Percentiles rank a stretch among this genome's conserved stretches.
Conservation (phyloP, 2,888 invertebrate genomes). For the Aquatica leii region DNA sequence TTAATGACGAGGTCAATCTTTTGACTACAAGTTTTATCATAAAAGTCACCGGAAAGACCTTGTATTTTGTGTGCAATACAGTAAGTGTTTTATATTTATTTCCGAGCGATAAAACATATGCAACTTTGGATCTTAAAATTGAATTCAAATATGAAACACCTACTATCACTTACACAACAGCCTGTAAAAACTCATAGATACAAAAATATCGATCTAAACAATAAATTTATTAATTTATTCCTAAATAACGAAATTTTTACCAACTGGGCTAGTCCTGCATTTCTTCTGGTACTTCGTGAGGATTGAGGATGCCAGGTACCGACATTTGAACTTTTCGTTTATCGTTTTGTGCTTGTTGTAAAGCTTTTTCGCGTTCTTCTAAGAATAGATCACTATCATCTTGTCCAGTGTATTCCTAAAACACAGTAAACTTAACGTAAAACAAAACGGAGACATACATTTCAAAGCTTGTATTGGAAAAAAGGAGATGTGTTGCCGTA, state of each 20-base stretch:
- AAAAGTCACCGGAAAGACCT: conserved; percentile 16
- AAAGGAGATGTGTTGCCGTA: no score
- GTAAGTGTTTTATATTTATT: conserved; percentile 22
- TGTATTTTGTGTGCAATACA: conserved; percentile 18
- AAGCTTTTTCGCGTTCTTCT: conserved; percentile 92
- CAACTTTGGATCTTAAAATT: not conserved
- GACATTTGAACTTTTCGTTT: conserved; percentile 92
- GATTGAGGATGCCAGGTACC: conserved; percentile 96
- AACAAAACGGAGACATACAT: no score
- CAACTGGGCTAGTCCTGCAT: conserved; percentile 81
- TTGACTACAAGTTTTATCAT: not conserved
- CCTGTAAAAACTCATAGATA: conserved; percentile 40
- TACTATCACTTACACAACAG: conserved; percentile 23
- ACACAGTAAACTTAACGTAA: no score
- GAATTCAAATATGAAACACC: conserved; percentile 18
- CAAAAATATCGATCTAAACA: conserved; percentile 56
- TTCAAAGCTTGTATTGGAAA: no score
- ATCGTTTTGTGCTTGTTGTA: conserved; percentile 90
- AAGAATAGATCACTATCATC: conserved; percentile 97
- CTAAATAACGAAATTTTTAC: conserved; percentile 34
- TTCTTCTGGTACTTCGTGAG: conserved; percentile 93
- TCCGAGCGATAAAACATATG: not conserved
- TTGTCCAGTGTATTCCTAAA: conserved; percentile 97
- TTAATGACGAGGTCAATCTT: conserved; percentile 16
- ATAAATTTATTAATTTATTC: conserved; percentile 48